Evolutionary conservation across 2,888 invertebrate species (phyloP).

Genomic region (Oithona nana): DNA sequence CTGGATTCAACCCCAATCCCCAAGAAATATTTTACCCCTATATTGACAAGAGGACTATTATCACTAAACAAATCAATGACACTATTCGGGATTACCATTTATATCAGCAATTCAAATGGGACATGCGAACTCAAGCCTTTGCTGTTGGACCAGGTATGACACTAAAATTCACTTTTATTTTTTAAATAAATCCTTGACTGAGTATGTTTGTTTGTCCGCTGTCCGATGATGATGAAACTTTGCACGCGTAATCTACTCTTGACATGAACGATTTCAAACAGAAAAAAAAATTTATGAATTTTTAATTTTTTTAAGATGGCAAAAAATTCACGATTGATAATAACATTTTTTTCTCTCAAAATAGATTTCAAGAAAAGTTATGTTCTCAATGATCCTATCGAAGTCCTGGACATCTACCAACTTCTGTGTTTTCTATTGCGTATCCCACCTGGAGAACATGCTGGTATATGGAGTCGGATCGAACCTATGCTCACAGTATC

Average conservation of each 20-base stretch:
- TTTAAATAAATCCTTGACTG: no score
- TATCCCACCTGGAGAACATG: conserved; percentile 5
- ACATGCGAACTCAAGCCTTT: neutral
- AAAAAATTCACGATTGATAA: no score
- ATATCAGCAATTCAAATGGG: neutral
- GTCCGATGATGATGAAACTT: no score
- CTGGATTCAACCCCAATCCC: neutral
- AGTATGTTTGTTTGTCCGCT: no score
- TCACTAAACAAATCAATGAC: neutral
- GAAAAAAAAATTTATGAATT: no score
- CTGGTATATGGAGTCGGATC: conserved; percentile 6
- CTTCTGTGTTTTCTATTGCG: conserved; percentile 7
- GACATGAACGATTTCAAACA: no score
- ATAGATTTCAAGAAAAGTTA: conserved; percentile 5
- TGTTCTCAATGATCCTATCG: neutral
- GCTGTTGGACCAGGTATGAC: conserved; percentile 10
- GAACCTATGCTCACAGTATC: conserved; percentile 6
- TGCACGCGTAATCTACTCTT: no score
- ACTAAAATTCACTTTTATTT: no score
- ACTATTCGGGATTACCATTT: neutral
- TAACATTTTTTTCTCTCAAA: neutral
- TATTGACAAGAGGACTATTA: neutral
- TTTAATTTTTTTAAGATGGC: no score
- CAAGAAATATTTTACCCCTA: neutral
- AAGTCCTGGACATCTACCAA: conserved; percentile 11